Evolutionary conservation across 2,113 vertebrate genomes (phyloP).

Genomic region (Microtus oregoni): DNA sequence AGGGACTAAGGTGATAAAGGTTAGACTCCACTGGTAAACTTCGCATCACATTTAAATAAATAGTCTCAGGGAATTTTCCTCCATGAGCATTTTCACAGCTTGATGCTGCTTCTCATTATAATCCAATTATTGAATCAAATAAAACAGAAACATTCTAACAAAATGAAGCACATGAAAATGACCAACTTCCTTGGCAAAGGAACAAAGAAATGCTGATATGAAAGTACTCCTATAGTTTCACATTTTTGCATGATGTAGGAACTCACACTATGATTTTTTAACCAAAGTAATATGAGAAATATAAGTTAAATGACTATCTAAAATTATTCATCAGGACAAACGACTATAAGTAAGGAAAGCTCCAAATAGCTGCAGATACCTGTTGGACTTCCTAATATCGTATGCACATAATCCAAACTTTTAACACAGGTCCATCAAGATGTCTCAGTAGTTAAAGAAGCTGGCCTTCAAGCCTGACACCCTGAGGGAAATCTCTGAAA

Average conservation of each 20-base stretch:
- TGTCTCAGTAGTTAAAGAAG: background rate
- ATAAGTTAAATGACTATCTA: slow-evolving; percentile 2
- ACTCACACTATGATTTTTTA: background rate
- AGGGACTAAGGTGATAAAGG: background rate
- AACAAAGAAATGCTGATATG: slow-evolving; percentile 38
- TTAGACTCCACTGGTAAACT: slow-evolving; percentile 35
- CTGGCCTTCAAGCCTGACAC: background rate
- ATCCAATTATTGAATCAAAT: slow-evolving; percentile 58
- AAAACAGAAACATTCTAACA: slow-evolving; percentile 50
- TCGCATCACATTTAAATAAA: slow-evolving; percentile 55
- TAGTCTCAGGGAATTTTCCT: slow-evolving; percentile 42
- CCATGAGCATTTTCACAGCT: slow-evolving; percentile 67
- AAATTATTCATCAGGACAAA: slow-evolving; percentile 6
- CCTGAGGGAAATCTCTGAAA: background rate
- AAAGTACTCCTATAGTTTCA: background rate
- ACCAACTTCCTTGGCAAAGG: slow-evolving; percentile 6
- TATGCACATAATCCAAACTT: background rate
- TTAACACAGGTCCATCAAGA: background rate
- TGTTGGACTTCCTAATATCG: background rate
- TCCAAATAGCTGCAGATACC: background rate
- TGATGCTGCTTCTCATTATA: slow-evolving; percentile 66
- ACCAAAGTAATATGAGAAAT: background rate
- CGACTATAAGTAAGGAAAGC: background rate
- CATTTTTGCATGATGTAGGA: slow-evolving; percentile 15
- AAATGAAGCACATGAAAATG: slow-evolving; percentile 47